These are phyloP conservation scores for Drosophila arawakana DNA, from an alignment of 1,140 invertebrate genomes.

Conservation along the genomic window DNA sequence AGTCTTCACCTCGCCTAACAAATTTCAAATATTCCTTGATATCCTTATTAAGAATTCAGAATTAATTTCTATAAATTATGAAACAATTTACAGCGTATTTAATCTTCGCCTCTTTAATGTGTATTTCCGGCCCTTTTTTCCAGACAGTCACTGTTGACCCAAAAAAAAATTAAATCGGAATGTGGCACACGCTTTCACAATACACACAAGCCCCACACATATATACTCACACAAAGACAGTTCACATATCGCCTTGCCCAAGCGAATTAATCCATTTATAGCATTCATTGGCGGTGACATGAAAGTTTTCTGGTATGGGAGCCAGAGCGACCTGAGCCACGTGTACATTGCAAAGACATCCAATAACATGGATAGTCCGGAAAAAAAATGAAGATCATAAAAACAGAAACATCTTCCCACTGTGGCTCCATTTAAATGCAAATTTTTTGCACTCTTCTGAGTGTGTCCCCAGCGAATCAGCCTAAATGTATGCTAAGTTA, in stretches of 20 bases:
- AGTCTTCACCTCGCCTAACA: background rate
- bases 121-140: slow-evolving; percentile 3
- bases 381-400: background rate
- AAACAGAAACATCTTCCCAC: background rate
- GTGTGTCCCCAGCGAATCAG: slow-evolving; percentile 1
- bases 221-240: slow-evolving; percentile 8
- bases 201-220: slow-evolving; percentile 20
- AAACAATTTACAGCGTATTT: slow-evolving; percentile 20
- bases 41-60: background rate
- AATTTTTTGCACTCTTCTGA: slow-evolving; percentile 59
- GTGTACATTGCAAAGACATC: slow-evolving; percentile 15
- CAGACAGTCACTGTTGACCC: slow-evolving; percentile 25
- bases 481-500: slow-evolving; percentile 54
- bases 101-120: background rate
- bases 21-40: background rate
- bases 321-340: slow-evolving; percentile 14
- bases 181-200: slow-evolving; percentile 2
- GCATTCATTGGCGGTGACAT: slow-evolving; percentile 74
- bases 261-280: slow-evolving; percentile 79
- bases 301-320: slow-evolving; percentile 24
- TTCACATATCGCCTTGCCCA: slow-evolving; percentile 57
- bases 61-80: slow-evolving; percentile 18
- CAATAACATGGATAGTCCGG: background rate
- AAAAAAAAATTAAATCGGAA: slow-evolving; percentile 12
- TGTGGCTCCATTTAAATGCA: slow-evolving; percentile 68